A percentile compares a stretch with the other conserved stretches of the same genome.
These are phyloP conservation scores for Antennarius maculatus DNA, from an alignment of 2,797 vertebrate genomes.

Conservation along the genomic window DNA sequence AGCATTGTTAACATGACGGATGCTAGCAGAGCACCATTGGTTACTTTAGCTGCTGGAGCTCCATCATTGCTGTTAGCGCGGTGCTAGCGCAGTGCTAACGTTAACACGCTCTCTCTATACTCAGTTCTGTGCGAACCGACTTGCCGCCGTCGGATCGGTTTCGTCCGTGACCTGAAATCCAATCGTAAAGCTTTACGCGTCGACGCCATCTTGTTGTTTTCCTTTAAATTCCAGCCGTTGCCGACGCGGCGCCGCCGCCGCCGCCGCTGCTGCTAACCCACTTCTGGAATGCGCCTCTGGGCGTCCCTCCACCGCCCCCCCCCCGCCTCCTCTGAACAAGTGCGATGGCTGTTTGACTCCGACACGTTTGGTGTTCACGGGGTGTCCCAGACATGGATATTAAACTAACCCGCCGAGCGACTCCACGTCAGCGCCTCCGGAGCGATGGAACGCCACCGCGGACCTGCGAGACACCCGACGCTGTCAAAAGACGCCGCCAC, in stretches of 20 bases:
- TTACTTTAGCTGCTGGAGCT: too few species aligned
- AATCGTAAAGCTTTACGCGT: too few species aligned
- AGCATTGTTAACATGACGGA: too few species aligned
- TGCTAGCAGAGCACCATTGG: too few species aligned
- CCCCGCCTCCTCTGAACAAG: constrained; percentile 37
- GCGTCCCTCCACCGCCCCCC: constrained; percentile 2
- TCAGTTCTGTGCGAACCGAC: too few species aligned
- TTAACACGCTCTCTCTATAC: too few species aligned
- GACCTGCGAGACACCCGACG: constrained; percentile 46
- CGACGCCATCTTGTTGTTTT: too few species aligned
- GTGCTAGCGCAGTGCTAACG: too few species aligned
- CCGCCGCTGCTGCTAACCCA: constrained; percentile 56
- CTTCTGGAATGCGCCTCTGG: constrained; percentile 57
- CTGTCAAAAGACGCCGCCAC: constrained; percentile 42
- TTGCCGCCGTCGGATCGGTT: too few species aligned
- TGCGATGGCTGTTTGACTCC: constrained; percentile 62
- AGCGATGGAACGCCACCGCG: constrained; percentile 31
- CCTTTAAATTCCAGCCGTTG: too few species aligned
- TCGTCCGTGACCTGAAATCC: too few species aligned
- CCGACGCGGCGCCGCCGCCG: constrained; percentile 1
- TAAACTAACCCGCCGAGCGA: constrained; percentile 56
- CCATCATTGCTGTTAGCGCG: too few species aligned
- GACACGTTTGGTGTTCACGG: constrained; percentile 47
- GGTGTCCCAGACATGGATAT: constrained; percentile 55
- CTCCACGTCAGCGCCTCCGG: constrained; percentile 52